Base-by-base conservation (phyloP, 2,888 invertebrate genomes). In the Acronicta leporina region DNA sequence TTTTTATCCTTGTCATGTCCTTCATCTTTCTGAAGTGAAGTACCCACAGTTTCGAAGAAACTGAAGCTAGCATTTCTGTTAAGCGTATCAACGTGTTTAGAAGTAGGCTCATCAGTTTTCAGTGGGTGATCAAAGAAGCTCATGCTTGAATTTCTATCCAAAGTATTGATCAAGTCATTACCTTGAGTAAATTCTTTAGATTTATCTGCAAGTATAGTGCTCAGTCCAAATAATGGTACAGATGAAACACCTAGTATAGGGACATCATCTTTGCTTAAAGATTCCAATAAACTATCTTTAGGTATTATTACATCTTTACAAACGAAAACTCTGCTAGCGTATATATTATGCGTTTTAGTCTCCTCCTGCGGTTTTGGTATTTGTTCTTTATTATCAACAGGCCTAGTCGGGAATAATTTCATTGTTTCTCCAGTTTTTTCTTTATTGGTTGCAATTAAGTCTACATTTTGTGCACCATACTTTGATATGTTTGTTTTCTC, bases 221-320 rank as follows among this genome's bases (percentile, higher is more conserved):
- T 83, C 3, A 87, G 68, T 0, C 85, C 86, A 67, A 85, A 85
- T 30, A 87, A 61, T 2, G 88, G 84, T 14, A 83, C 79, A 9
- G 84, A 77, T 11, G 86, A 79, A 5, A 86, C 80, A 33, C 77
- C 80, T 27, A 82, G 67, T 33, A 80, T 69, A 10, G 82, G 81
- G 8, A 79, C 75, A 4, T 73, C 68, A 20, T 75, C 68, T 64
- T 80, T 79, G 11, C 67, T 57, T 30, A 85, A 57, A 5, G 81
- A 75, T 61, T 81, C 73, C 5, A 82, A 63, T 47, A 83, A 53
- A 62, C 57, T 75, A n/a, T 63, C 57, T 25, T 57, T 66, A 10
- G 43, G 41, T 0, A 16, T 14, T 13, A 10, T 6, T 20, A n/a
- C 25, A n/a, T 49, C 43, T 44, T 53, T 59, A 8, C 11, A 42